Base-by-base conservation (phyloP, 2,113 vertebrate species). In the Candoia aspera region DNA sequence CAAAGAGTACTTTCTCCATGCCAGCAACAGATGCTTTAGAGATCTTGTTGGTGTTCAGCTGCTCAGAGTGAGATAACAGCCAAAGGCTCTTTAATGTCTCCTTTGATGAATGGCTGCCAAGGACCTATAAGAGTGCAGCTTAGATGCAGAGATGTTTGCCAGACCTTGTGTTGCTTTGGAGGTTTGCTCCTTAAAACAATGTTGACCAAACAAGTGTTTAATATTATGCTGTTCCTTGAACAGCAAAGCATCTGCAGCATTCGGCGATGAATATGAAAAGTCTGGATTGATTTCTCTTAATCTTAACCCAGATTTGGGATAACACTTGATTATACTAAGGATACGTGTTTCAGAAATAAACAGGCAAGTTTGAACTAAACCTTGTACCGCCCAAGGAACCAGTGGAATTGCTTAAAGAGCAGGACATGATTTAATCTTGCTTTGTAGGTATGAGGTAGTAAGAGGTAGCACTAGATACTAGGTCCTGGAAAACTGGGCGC, bases 341-440 rank as follows among this genome's bases (percentile, higher is more conserved):
- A 46, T 86, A 91, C 73, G 6, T 1, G 13, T 46, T 89, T 46
- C 26, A 15, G 17, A 0, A 55, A 17, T 46, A 93, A 91, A 29
- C 86, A 94, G 2, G 1, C 79, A 92, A 90, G 33, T 88, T 15
- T 92, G 84, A 92, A 68, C 60, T 29, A 88, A 33, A 90, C 54
- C 53, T 55, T 73, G 86, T 73, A 37, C 10, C 46, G 55, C 4
- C 53, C 60, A 90, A 6, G 42, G 33, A 85, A 86, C 64, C 85
- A 55, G 24, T 91, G 49, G 73, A 54, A 55, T 87, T 64, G 58
- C 46, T 55, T 68, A 58, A 88, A 85, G 88, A 23, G 19, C 8
- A 6, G 49, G 33, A 42, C 17, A 46, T 64, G 33, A 93, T 88
- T 68, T 37, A 55, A 84, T 91, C 85, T 90, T 42, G 17, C 8